phyloP scores from a whole-genome alignment of 2,797 vertebrate species.

The Harpagifer antarcticus region DNA sequence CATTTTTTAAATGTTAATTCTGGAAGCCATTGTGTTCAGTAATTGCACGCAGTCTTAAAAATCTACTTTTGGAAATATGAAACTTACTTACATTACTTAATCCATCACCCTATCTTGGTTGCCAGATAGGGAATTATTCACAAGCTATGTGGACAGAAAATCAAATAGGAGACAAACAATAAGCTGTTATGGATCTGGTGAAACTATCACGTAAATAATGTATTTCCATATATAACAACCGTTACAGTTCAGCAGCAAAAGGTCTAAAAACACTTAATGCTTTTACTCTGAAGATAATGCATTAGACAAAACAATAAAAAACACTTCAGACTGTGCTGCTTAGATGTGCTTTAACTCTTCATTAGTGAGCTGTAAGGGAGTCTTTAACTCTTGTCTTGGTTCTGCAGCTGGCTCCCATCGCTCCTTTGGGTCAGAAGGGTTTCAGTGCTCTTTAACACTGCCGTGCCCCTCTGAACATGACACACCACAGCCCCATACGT shows the following conservation, averaged over 20 bases:
- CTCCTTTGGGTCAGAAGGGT: slow-evolving; percentile 22
- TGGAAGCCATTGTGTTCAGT: not conserved
- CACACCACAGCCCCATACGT: slow-evolving; percentile 33
- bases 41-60: not conserved
- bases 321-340: not conserved
- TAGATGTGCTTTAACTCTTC: not conserved
- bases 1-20: too few relatives aligned
- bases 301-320: not conserved
- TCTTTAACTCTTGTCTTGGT: slow-evolving; percentile 11
- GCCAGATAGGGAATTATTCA: not conserved
- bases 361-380: not conserved
- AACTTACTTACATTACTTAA: not conserved
- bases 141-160: not conserved
- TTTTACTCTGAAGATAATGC: not conserved
- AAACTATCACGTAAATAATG: not conserved
- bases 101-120: not conserved
- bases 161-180: not conserved
- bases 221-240: not conserved
- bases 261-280: not conserved
- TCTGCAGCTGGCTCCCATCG: slow-evolving; percentile 37
- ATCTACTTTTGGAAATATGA: not conserved
- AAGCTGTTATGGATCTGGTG: not conserved
- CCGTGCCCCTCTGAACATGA: slow-evolving; percentile 24
- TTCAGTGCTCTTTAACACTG: slow-evolving; percentile 15
- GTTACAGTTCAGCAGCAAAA: not conserved